Evolutionary conservation across 2,888 invertebrate genomes (phyloP).

Genomic region (Fragum fragum): DNA sequence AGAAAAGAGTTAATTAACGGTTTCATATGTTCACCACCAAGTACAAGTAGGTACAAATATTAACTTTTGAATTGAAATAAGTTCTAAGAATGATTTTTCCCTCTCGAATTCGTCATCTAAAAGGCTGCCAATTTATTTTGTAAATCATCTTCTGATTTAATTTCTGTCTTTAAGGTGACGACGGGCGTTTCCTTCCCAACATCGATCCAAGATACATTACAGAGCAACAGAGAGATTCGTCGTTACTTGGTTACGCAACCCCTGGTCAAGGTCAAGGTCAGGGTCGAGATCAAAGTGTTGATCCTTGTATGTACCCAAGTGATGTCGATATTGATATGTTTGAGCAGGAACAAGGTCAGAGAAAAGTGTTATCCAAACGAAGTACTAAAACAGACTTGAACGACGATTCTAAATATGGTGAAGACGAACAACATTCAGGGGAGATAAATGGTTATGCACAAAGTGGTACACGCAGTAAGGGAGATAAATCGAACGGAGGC

Average conservation of each 20-base stretch:
- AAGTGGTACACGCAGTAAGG: background rate
- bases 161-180: background rate
- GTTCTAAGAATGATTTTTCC: too few species aligned
- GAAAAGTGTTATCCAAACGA: conserved; percentile 1
- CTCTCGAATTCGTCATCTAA: too few species aligned
- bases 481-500: background rate
- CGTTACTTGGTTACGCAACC: background rate
- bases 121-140: too few species aligned
- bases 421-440: background rate
- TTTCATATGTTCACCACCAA: too few species aligned
- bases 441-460: background rate
- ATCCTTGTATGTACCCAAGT: conserved; percentile 33
- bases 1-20: too few species aligned
- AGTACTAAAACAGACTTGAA: conserved; percentile 3
- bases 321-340: conserved; percentile 43
- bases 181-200: conserved; percentile 7
- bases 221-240: conserved; percentile 2
- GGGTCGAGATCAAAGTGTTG: conserved; percentile 37
- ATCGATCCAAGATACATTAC: conserved; percentile 1
- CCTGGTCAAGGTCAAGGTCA: background rate
- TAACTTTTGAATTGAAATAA: too few species aligned
- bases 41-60: too few species aligned
- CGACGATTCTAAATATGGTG: background rate
- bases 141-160: too few species aligned
- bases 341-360: conserved; percentile 2